These are phyloP conservation scores for Chrysolina americana DNA, from an alignment of 2,888 invertebrate species.

Conservation along the genomic window DNA sequence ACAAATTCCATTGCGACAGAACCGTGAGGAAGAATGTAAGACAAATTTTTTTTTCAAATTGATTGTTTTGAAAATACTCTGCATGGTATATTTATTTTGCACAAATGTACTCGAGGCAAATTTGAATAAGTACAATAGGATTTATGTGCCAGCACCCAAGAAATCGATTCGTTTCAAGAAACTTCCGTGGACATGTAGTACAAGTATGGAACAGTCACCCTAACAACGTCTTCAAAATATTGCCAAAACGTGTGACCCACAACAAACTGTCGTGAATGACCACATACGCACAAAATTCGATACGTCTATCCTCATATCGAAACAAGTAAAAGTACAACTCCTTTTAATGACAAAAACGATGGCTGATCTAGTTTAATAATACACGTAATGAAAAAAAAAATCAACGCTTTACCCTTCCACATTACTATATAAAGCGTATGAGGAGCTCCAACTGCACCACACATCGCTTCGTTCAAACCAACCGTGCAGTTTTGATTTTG, in stretches of 20 bases:
- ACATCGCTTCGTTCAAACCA: conserved; percentile 46
- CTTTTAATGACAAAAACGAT: conserved; percentile 51
- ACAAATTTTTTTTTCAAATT: too few species aligned
- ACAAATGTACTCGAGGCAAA: too few species aligned
- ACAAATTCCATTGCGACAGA: too few species aligned
- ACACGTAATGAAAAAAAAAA: conserved; percentile 54
- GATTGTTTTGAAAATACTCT: too few species aligned
- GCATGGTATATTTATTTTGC: too few species aligned
- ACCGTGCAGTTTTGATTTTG: conserved; percentile 40
- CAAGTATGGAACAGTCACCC: too few species aligned
- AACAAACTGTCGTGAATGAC: background rate
- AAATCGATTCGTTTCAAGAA: too few species aligned
- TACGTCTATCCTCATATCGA: conserved; percentile 9
- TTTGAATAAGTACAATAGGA: too few species aligned
- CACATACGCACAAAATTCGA: conserved; percentile 20
- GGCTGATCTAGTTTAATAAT: conserved; percentile 56
- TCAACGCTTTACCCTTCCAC: conserved; percentile 55
- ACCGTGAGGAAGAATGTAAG: too few species aligned
- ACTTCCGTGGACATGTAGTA: too few species aligned
- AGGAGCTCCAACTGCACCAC: conserved; percentile 46
- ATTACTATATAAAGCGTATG: conserved; percentile 50
- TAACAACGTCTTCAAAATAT: background rate
- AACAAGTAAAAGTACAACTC: conserved; percentile 51
- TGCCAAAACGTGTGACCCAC: background rate
- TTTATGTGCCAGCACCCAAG: too few species aligned